Evolutionary conservation across 1,140 invertebrate species (phyloP), one percentile per base, ranked within the genome.

Genomic region (Oscheius sp.): DNA sequence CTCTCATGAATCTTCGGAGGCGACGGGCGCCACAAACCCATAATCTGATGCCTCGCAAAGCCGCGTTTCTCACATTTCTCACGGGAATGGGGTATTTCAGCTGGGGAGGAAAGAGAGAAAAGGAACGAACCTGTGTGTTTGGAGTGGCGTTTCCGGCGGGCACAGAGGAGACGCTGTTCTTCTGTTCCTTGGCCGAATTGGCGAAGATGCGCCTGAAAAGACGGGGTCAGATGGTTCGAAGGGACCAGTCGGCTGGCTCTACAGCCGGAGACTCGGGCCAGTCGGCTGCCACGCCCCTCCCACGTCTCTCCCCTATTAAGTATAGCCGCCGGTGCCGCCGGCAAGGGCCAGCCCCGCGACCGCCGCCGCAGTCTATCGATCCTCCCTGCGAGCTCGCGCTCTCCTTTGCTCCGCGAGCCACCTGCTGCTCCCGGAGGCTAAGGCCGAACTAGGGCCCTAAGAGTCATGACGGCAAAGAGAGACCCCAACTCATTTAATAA

Each of bases 141-240:
- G n/a, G n/a, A n/a, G n/a, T n/a, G n/a, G n/a, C n/a, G n/a, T n/a
- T n/a, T n/a, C n/a, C n/a, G n/a, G n/a, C n/a, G n/a, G n/a, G n/a
- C n/a, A n/a, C n/a, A n/a, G n/a, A n/a, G n/a, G n/a, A n/a, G n/a
- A n/a, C n/a, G 49, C 49, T 55, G 23, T 55, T 55, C 49, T 55
- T 38, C 61, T 58, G 38, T 31, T 71, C 69, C 20, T 71, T 71
- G 36, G 49, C 31, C 26, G 72, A 68, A 35, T 74, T 66, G 7
- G 64, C 38, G 65, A 74, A 74, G 65, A 74, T 74, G 58, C 72
- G 72, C 49, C 72, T 74, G 55, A 68, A 73, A 55, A 52, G 3
- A 20, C 32, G n/a, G 10, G n/a, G 10, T n/a, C 38, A 10, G 38
- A 42, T 42, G 10, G 38, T 42, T 42, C n/a, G 10, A n/a, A n/a